phyloP scores from a whole-genome alignment of 2,797 vertebrate genomes.

The Sebastes variabilis region DNA sequence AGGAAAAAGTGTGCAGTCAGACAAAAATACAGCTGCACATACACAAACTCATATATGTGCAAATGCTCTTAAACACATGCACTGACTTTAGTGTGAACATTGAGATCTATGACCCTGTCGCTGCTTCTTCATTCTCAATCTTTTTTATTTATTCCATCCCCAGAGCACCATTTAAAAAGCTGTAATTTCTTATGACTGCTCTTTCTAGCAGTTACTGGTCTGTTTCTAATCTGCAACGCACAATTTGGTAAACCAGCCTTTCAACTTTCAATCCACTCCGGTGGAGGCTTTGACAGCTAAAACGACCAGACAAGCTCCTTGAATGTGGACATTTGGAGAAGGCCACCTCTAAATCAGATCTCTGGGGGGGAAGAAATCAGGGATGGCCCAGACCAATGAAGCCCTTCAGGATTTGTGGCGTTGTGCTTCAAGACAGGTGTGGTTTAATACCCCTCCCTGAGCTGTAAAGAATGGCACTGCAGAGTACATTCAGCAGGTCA shows the following conservation, averaged over 20 bases:
- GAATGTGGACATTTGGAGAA: conserved; percentile 38
- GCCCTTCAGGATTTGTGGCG: conserved; percentile 59
- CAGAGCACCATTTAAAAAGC: background rate
- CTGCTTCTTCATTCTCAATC: background rate
- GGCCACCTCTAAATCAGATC: conserved; percentile 66
- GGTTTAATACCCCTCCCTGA: conserved; percentile 44
- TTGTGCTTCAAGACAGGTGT: conserved; percentile 40
- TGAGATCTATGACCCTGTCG: background rate
- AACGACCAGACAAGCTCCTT: conserved; percentile 31
- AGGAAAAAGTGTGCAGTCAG: background rate
- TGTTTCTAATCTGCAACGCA: conserved; percentile 17
- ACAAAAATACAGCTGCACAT: background rate
- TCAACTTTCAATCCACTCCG: conserved; percentile 30
- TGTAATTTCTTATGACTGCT: background rate
- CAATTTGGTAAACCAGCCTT: conserved; percentile 15
- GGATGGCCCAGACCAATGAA: conserved; percentile 46
- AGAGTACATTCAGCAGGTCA: conserved; percentile 42
- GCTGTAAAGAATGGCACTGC: conserved; percentile 37
- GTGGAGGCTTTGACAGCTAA: conserved; percentile 29
- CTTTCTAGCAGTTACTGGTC: background rate
- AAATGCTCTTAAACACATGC: background rate
- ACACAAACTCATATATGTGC: background rate
- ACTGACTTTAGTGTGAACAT: background rate
- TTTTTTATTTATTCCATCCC: background rate
- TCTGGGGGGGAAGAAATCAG: conserved; percentile 12